Evolutionary conservation across 2,797 vertebrate genomes (phyloP).

Genomic region (Brachyrhaphis roseni): DNA sequence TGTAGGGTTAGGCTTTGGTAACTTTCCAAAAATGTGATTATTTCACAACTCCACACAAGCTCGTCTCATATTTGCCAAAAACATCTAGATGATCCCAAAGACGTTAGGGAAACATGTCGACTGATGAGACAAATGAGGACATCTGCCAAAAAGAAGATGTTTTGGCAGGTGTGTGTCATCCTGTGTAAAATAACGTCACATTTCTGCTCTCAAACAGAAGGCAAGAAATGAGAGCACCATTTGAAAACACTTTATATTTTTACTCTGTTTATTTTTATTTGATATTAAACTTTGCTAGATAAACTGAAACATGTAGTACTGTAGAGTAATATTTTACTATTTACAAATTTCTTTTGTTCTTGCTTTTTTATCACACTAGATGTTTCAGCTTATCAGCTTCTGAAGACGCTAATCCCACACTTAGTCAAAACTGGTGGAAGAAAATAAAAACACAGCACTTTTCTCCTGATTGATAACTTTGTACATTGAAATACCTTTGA

Average conservation of each 20-base stretch:
- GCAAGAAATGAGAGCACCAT: not conserved
- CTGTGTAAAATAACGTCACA: not conserved
- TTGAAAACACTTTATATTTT: not conserved
- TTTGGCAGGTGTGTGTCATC: not conserved
- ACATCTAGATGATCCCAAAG: not conserved
- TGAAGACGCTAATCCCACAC: too few species aligned
- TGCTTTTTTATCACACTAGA: too few species aligned
- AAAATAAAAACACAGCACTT: too few species aligned
- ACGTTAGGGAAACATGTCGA: too few species aligned
- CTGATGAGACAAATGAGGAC: not conserved
- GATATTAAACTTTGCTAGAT: not conserved
- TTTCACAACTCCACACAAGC: not conserved
- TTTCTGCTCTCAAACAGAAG: not conserved
- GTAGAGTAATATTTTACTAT: not conserved
- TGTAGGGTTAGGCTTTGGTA: not conserved
- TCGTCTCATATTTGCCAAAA: too few species aligned
- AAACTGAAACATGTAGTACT: not conserved
- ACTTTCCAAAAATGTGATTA: not conserved
- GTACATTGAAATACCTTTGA: not conserved
- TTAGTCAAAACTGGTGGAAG: too few species aligned
- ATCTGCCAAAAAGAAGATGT: not conserved
- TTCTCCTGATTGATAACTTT: not conserved
- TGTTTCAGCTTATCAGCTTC: too few species aligned
- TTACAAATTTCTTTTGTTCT: not conserved
- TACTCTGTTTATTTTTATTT: not conserved